phyloP scores from a whole-genome alignment of 2,113 vertebrate genomes.

The Osmerus mordax region DNA sequence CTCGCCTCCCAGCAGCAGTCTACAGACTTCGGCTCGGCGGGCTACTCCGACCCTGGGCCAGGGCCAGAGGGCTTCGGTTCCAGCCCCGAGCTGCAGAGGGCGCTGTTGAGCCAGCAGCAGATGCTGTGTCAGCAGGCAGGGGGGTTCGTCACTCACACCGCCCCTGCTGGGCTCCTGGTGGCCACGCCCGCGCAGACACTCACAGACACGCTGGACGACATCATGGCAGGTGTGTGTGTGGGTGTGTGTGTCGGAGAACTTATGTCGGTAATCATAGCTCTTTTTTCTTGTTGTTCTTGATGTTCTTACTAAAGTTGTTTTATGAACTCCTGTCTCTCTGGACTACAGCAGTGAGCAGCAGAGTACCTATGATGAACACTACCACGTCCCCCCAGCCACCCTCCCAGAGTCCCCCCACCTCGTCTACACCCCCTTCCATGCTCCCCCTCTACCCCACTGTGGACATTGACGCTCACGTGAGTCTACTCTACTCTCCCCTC shows the following conservation, averaged over 20 bases:
- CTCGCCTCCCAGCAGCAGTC: conserved; percentile 71
- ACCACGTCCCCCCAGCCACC: conserved; percentile 73
- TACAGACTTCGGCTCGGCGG: conserved; percentile 79
- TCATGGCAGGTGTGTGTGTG: conserved; percentile 83
- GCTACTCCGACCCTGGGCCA: conserved; percentile 64
- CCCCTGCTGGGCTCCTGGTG: conserved; percentile 71
- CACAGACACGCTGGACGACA: conserved; percentile 92
- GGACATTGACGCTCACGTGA: conserved; percentile 87
- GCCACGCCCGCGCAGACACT: conserved; percentile 77
- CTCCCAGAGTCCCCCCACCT: conserved; percentile 65
- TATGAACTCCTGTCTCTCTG: neutral
- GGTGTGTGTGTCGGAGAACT: conserved; percentile 62
- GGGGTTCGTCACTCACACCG: conserved; percentile 81
- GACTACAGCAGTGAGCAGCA: conserved; percentile 82
- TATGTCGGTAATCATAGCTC: neutral
- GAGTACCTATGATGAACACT: conserved; percentile 76
- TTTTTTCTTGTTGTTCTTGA: neutral
- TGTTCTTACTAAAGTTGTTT: no score
- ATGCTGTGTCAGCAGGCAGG: conserved; percentile 83
- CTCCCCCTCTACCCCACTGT: conserved; percentile 82
- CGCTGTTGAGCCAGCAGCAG: conserved; percentile 83
- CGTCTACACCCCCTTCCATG: conserved; percentile 74
- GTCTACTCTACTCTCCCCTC: conserved; percentile 19
- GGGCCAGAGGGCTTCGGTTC: conserved; percentile 51
- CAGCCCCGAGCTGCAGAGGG: conserved; percentile 82